phyloP scores from a whole-genome alignment of 2,888 invertebrate species.

The Lutraria lutraria region DNA sequence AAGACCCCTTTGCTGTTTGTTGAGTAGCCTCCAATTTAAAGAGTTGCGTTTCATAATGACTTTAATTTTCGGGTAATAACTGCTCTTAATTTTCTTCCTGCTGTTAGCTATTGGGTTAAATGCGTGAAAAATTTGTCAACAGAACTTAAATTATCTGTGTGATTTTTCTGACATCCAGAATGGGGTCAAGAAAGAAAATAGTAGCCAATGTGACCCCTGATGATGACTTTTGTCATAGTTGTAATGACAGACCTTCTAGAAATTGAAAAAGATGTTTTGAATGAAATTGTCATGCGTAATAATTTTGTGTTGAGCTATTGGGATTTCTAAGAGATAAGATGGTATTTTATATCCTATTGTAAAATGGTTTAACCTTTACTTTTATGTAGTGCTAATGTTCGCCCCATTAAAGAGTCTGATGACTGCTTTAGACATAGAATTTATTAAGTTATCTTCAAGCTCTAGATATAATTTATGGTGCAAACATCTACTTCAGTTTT shows the following conservation, averaged over 20 bases:
- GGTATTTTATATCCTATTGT: neutral
- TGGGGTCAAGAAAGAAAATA: conserved; percentile 61
- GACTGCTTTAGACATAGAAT: neutral
- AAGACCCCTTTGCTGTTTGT: neutral
- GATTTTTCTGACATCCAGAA: conserved; percentile 46
- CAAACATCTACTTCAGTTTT: too few relatives aligned
- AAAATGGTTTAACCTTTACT: neutral
- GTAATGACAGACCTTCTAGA: conserved; percentile 47
- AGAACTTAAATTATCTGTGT: conserved; percentile 58
- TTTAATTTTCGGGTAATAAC: conserved; percentile 50
- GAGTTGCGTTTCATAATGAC: conserved; percentile 20
- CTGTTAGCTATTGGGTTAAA: conserved; percentile 60
- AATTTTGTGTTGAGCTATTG: neutral
- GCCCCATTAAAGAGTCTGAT: neutral
- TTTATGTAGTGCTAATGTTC: neutral
- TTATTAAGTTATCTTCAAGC: too few relatives aligned
- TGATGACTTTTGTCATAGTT: conserved; percentile 62
- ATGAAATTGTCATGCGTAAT: neutral
- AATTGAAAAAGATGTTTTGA: conserved; percentile 41
- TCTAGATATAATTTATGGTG: too few relatives aligned
- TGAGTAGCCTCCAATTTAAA: conserved; percentile 18
- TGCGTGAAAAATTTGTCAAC: conserved; percentile 61
- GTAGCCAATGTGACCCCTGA: conserved; percentile 56
- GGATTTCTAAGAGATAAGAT: neutral
- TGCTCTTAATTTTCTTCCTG: conserved; percentile 35